phyloP scores from a whole-genome alignment of 2,797 vertebrate species.

The Cephalopachus bancanus region DNA sequence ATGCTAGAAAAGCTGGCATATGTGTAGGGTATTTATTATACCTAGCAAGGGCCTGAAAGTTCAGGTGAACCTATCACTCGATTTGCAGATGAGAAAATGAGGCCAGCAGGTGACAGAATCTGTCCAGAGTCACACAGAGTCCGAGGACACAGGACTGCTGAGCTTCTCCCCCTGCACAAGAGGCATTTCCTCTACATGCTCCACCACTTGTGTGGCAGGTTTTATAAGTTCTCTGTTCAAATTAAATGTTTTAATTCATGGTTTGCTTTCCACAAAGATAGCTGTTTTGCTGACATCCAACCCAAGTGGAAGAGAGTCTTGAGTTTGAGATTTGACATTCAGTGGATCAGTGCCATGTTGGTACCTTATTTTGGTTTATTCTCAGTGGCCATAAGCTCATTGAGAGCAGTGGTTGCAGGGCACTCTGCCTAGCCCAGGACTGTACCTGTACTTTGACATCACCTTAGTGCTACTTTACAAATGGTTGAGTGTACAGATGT shows the following conservation, averaged over 20 bases:
- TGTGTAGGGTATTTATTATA: neutral
- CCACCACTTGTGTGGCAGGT: neutral
- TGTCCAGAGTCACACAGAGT: neutral
- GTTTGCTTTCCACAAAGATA: neutral
- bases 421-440: neutral
- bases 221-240: neutral
- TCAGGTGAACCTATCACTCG: neutral
- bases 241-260: neutral
- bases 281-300: neutral
- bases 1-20: neutral
- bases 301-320: neutral
- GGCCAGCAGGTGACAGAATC: neutral
- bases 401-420: fast-evolving
- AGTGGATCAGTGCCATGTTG: fast-evolving
- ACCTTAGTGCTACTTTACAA: neutral
- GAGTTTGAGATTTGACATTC: neutral
- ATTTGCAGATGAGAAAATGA: neutral
- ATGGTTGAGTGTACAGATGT: neutral
- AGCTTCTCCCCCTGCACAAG: neutral
- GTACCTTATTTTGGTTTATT: neutral
- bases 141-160: neutral
- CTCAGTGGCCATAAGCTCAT: neutral
- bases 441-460: neutral
- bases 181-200: fast-evolving
- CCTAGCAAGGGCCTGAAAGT: neutral